Conservation (phyloP, 1,140 invertebrate species). For the Camponotus floridanus region DNA sequence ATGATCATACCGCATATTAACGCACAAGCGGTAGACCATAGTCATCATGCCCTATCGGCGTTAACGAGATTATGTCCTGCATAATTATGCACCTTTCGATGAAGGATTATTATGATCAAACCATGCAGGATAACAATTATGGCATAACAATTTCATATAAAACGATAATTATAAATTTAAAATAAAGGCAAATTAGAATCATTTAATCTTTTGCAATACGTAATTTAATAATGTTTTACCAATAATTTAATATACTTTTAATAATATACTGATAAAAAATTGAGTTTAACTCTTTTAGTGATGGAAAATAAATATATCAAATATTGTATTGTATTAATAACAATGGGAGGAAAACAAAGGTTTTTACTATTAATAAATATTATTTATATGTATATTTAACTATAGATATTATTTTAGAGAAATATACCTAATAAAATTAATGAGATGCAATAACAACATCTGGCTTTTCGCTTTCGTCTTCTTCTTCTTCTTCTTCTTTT, state of each 20-base stretch:
- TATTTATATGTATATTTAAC: slow-evolving; percentile 14
- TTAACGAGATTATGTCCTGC: slow-evolving; percentile 50
- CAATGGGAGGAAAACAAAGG: slow-evolving; percentile 19
- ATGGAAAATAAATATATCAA: background rate
- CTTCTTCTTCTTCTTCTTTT: slow-evolving; percentile 62
- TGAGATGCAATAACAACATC: slow-evolving; percentile 46
- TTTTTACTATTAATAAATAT: background rate
- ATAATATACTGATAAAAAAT: background rate
- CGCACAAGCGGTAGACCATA: slow-evolving; percentile 34
- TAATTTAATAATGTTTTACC: background rate
- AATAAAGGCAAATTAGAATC: background rate
- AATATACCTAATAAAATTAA: slow-evolving; percentile 43
- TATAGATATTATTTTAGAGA: slow-evolving; percentile 50
- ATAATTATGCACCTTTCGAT: slow-evolving; percentile 32
- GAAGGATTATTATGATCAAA: slow-evolving; percentile 14
- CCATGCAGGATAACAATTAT: background rate
- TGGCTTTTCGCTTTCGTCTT: slow-evolving; percentile 41
- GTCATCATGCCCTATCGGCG: slow-evolving; percentile 42
- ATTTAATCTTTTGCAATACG: background rate
- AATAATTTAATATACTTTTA: background rate
- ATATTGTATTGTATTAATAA: background rate
- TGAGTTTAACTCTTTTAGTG: background rate
- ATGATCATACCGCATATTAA: slow-evolving; percentile 48
- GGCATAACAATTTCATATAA: background rate
- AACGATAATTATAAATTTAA: slow-evolving; percentile 2